Evolutionary conservation across 2,113 vertebrate genomes (phyloP).

Genomic region (Suricata suricatta): DNA sequence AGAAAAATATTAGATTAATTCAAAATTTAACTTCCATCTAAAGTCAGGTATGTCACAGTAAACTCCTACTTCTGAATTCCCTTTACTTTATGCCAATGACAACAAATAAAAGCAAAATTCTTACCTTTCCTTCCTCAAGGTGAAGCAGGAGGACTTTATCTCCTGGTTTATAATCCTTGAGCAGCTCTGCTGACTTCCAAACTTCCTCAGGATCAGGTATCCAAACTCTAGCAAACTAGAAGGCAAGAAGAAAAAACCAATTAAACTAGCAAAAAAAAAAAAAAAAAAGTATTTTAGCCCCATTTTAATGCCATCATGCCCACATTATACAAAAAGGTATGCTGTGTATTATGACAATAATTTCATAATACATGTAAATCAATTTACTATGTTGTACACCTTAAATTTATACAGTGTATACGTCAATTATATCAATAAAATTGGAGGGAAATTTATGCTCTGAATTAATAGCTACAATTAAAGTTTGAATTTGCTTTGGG

Average conservation of each 20-base stretch:
- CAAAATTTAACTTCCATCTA: not conserved
- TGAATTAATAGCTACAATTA: not conserved
- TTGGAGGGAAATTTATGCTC: not conserved
- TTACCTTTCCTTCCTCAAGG: constrained; percentile 95
- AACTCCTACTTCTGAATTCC: not conserved
- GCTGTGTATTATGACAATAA: not conserved
- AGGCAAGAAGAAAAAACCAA: constrained; percentile 55
- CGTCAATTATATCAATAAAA: not conserved
- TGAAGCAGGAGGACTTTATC: constrained; percentile 92
- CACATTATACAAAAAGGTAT: constrained; percentile 1
- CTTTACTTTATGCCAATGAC: constrained; percentile 1
- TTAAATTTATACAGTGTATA: not conserved
- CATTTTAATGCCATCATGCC: not conserved
- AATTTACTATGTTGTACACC: not conserved
- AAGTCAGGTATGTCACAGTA: not conserved
- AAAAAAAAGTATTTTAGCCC: constrained; percentile 35
- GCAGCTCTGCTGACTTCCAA: constrained; percentile 97
- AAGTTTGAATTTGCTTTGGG: not conserved
- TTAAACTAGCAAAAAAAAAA: not conserved
- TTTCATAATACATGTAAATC: not conserved
- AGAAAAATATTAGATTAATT: constrained; percentile 11
- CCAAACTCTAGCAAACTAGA: constrained; percentile 96
- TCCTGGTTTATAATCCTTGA: constrained; percentile 94
- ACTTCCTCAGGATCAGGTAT: constrained; percentile 97
- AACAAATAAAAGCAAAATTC: constrained; percentile 4